Evolutionary conservation across 2,888 invertebrate species (phyloP), one percentile per base, ranked within the genome.

Genomic region (Branchinecta sandiegonensis): DNA sequence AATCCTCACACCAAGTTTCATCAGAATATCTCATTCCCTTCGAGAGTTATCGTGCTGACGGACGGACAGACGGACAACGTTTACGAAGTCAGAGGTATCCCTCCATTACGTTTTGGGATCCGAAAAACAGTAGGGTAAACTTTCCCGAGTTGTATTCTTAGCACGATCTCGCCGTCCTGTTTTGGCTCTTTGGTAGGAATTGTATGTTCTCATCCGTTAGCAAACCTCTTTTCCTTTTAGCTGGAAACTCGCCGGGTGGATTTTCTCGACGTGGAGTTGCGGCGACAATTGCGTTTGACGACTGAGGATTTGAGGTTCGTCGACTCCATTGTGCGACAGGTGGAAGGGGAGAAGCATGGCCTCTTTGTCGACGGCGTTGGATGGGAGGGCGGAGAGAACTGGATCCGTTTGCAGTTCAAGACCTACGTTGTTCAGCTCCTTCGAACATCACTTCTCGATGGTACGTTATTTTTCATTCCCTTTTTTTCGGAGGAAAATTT

Each of bases 241-340:
- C 84, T 91, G 68, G 91, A 90, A 77, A 88, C 87, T 73, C 86
- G 86, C 72, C 85, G 89, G 76, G 87, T 97, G 76, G 94, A 95
- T 76, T 85, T 86, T 47, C 82, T 85, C 50, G 92, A 94, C 77
- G 79, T 86, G 69, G 87, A 90, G 71, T 79, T 95, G 70, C 84
- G 89, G 72, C 84, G 88, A 72, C 88, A 90, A 75, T 79, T 96
- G n/a, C 85, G 88, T 74, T 82, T 96, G 47, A 91, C 92, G 2
- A 95, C 94, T 0, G 95, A 96, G 75, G 97, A 99, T 78, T 81
- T 96, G 65, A 83, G 96, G 75, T 99, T 96, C 79, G 93, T 93
- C 17, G 96, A 99, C 78, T 92, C 88, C 76, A 83, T 97, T 48
- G 88, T 96, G 17, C 84, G 89, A 50, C 85, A 86, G 76, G 86